Conservation (phyloP, 1,140 invertebrate genomes). For the Apis dorsata region DNA sequence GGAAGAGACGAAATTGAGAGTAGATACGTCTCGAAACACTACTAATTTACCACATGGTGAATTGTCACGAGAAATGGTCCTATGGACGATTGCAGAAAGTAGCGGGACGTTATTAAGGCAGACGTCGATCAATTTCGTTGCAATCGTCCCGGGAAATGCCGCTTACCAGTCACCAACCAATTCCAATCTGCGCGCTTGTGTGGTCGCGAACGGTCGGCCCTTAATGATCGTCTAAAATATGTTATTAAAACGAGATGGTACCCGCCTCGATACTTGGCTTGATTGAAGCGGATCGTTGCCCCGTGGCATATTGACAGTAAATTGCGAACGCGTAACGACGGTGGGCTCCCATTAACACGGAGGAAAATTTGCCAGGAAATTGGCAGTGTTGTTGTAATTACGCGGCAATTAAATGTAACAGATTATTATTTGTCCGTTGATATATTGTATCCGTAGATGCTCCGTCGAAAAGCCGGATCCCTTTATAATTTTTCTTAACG, state of each 20-base stretch:
- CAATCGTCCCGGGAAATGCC: slow-evolving; percentile 41
- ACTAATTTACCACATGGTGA: slow-evolving; percentile 45
- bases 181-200: slow-evolving; percentile 36
- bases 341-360: not conserved
- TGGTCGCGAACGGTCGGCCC: slow-evolving; percentile 43
- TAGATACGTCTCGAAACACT: slow-evolving; percentile 20
- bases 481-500: not conserved
- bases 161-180: not conserved
- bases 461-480: not conserved
- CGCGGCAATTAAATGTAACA: not conserved
- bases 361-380: not conserved
- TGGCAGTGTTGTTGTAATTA: not conserved
- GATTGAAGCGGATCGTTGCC: slow-evolving; percentile 12
- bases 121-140: slow-evolving; percentile 67
- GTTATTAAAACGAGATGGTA: slow-evolving; percentile 57
- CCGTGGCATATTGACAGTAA: slow-evolving; percentile 36
- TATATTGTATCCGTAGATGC: not conserved
- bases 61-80: not conserved
- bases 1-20: slow-evolving; percentile 49
- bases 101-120: slow-evolving; percentile 62
- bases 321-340: slow-evolving; percentile 15
- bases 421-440: not conserved
- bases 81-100: slow-evolving; percentile 23
- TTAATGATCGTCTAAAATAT: slow-evolving; percentile 65
- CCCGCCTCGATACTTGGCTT: slow-evolving; percentile 22